Base-by-base conservation (phyloP, 2,113 vertebrate genomes). In the Choloepus hoffmanni region DNA sequence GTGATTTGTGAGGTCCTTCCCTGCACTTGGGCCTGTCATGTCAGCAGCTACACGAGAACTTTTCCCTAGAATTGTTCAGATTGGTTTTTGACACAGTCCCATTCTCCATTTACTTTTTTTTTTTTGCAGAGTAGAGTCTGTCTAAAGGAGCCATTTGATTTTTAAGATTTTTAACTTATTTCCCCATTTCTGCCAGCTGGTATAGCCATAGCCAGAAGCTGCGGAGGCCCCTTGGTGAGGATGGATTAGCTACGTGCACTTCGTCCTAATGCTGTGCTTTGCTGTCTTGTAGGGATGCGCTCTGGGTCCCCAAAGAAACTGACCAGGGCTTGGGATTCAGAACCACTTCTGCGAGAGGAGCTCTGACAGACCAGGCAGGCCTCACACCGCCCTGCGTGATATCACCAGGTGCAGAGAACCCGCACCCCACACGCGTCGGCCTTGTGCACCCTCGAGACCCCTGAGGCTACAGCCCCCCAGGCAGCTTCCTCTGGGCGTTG, bases 81-180 rank as follows among this genome's bases (percentile, higher is more conserved):
- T 45, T n/a, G 19, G 62, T 30, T 50, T 4, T 82, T 4, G 16
- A 58, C 72, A 18, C 53, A n/a, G 43, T 63, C 43, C 16, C 79
- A 28, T 10, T 84, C 23, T 68, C 92, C 55, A 76, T 60, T 92
- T 65, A 43, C 26, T 65, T 95, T 45, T 45, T 7, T 45, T 7
- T 58, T 7, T 62, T 30, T 70, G 14, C 45, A 40, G 55, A 60
- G 11, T 58, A 30, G 16, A 50, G 26, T 74, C 53, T 94, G 89
- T 58, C 62, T 23, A 67, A 92, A 16, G 67, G 21, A 58, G 11
- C 43, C 43, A 0, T 92, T 85, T 74, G 73, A 36, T 79, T 45
- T 95, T 93, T 90, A 43, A 82, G 73, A 36, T 79, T 45, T 95
- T 93, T 90, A 43, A 82, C 12, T 60, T 45, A 6, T 16, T 74